Evolutionary conservation across 2,888 invertebrate species (phyloP), one percentile per base, ranked within the genome.

Genomic region (Drosophila affinis): DNA sequence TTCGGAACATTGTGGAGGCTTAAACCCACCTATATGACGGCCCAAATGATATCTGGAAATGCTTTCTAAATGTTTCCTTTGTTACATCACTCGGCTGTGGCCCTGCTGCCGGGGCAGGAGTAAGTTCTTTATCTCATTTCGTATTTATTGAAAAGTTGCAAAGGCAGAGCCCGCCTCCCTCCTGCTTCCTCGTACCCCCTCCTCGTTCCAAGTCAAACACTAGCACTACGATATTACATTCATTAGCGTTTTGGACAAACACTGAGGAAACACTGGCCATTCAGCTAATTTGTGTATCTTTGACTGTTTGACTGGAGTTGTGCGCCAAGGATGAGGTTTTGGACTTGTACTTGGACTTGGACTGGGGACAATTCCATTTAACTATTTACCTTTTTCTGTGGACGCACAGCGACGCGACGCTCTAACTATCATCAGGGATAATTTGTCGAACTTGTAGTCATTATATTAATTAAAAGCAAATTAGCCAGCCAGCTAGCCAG

Each of bases 381-480:
- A 68, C 69, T 68, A 54, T 61, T 74, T 69, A 55, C 61, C 74
- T 65, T 60, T 72, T 49, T 53, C 44, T 44, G 65, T 52, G 56
- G n/a, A 27, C 27, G 56, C 62, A n/a, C 56, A 59, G 59, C 63
- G n/a, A 29, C 9, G 56, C 62, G 18, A 62, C 62, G 59, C 63
- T 79, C 65, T 62, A 57, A 69, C 69, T 76, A 59, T 60, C 82
- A 79, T 83, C 72, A 76, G 70, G 78, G 73, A 78, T 78, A 88
- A 86, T 88, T 88, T 79, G 82, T 68, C 74, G 76, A 87, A 86
- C 80, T 86, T 79, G 71, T 63, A 89, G 83, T 87, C 87, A 88
- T 88, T 88, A 88, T 72, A 79, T 78, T 88, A 87, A 88, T 88
- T 88, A 88, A 88, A 89, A 82, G 87, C 78, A 83, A 88, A 87